Conservation (phyloP, 1,140 invertebrate genomes). For the Penaeus indicus region DNA sequence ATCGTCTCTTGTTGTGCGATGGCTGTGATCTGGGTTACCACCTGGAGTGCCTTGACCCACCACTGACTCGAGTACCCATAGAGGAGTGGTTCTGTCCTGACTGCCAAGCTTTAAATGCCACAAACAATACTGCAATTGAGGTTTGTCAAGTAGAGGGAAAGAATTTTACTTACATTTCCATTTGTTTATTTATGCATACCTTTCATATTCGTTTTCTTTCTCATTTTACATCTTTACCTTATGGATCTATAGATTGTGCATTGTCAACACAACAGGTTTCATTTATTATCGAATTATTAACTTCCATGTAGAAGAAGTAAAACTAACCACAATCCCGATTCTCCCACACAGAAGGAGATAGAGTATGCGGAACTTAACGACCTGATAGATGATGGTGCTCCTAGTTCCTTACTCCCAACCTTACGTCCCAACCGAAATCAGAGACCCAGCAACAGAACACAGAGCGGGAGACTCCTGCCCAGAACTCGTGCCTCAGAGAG, state of each 20-base stretch:
- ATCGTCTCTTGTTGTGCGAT: slow-evolving; percentile 91
- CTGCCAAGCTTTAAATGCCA: slow-evolving; percentile 53
- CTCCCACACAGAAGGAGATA: slow-evolving; percentile 39
- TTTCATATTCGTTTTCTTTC: too few species aligned
- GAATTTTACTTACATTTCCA: slow-evolving; percentile 23
- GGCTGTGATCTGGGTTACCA: slow-evolving; percentile 73
- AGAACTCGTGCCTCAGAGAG: slow-evolving; percentile 60
- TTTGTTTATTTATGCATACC: not conserved
- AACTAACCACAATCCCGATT: not conserved
- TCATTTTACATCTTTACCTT: too few species aligned
- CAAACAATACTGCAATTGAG: slow-evolving; percentile 34
- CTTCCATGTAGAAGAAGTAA: too few species aligned
- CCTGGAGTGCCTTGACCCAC: slow-evolving; percentile 78
- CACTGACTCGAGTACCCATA: slow-evolving; percentile 80
- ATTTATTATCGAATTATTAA: too few species aligned
- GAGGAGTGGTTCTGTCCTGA: slow-evolving; percentile 90
- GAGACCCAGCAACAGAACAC: slow-evolving; percentile 3
- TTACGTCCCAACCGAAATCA: slow-evolving; percentile 46
- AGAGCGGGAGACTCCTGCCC: slow-evolving; percentile 50
- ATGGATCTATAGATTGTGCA: too few species aligned
- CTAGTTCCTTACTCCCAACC: slow-evolving; percentile 51
- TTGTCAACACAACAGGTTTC: too few species aligned
- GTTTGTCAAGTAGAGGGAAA: slow-evolving; percentile 17
- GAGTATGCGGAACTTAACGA: slow-evolving; percentile 48
- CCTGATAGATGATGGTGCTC: slow-evolving; percentile 55